Percentiles rank a stretch among this genome's conserved stretches.
phyloP scores from a whole-genome alignment of 92 coral and sea anemone genomes.

The Siderastrea radians region DNA sequence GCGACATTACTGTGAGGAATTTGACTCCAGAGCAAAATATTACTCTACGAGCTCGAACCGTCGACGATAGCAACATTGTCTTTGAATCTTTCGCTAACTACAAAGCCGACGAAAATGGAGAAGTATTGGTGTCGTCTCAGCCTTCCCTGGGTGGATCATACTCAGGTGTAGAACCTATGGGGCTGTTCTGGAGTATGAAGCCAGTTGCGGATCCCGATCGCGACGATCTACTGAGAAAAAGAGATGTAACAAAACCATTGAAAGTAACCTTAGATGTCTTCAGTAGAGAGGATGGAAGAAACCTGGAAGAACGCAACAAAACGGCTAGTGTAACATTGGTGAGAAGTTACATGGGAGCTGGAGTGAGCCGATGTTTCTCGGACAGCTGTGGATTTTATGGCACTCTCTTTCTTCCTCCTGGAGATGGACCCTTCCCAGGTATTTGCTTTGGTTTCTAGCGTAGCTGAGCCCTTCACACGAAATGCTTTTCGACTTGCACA shows the following conservation, averaged over 20 bases:
- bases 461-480: too few relatives aligned
- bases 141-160: conserved; percentile 49
- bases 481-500: too few relatives aligned
- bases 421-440: conserved; percentile 69
- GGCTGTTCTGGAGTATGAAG: conserved; percentile 57
- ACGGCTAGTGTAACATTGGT: conserved; percentile 22
- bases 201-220: conserved; percentile 10
- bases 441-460: too few relatives aligned
- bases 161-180: conserved; percentile 64
- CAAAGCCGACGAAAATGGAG: conserved; percentile 52
- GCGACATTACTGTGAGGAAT: conserved; percentile 35
- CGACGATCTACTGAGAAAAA: conserved; percentile 33
- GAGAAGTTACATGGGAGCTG: conserved; percentile 39
- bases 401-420: conserved; percentile 50
- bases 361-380: conserved; percentile 28
- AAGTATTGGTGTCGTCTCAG: conserved; percentile 33
- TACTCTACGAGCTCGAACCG: conserved; percentile 39
- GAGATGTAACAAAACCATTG: conserved; percentile 40
- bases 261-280: conserved; percentile 34
- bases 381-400: conserved; percentile 48
- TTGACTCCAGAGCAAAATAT: conserved; percentile 26
- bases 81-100: conserved; percentile 55
- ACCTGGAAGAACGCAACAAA: background rate
- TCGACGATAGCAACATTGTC: conserved; percentile 43
- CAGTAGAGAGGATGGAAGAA: conserved; percentile 22